Base-by-base conservation (phyloP, 2,113 vertebrate genomes). In the Centropus bengalensis region DNA sequence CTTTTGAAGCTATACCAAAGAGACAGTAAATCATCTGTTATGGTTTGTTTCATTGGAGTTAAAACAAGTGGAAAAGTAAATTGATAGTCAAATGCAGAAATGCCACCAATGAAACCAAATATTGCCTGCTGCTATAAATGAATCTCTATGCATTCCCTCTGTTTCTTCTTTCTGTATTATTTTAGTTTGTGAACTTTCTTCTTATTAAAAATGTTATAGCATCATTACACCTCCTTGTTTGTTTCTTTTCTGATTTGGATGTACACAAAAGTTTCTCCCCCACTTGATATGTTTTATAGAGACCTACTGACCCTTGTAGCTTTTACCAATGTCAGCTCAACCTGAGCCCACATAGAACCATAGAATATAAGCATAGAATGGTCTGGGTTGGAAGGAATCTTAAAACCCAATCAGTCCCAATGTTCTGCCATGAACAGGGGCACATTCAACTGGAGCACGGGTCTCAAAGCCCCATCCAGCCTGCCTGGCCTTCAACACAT, bases 131-230 rank as follows among this genome's bases (percentile, higher is more conserved):
- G 40, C 2, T 58, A 7, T 15, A 26, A 59, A 51, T 19, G 33
- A 36, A 33, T 45, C 52, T 66, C 59, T 67, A 44, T 0, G 2
- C 3, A 14, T 68, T 36, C 54, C 27, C 86, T 66, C 66, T 47
- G 6, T 44, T 76, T 80, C 69, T 88, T 4, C 28, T 67, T 69
- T 78, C 79, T 88, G 8, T 49, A 7, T 23, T 75, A 6, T 18
- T 64, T 76, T 79, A 75, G 67, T 10, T 44, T 47, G 36, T 30
- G 18, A 75, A 14, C 44, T 93, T 91, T 82, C 52, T n/a, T 73
- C 79, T 62, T 7, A 96, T 80, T 96, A 93, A 96, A 96, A 94
- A 69, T 4, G 0, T 60, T 64, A 3, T 9, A 90, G 93, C 93
- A 95, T 93, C 63, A 40, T 4, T 11, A 27, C 9, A 4, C 10